phyloP scores from a whole-genome alignment of 2,888 invertebrate genomes.

The Perithous albicinctus region DNA sequence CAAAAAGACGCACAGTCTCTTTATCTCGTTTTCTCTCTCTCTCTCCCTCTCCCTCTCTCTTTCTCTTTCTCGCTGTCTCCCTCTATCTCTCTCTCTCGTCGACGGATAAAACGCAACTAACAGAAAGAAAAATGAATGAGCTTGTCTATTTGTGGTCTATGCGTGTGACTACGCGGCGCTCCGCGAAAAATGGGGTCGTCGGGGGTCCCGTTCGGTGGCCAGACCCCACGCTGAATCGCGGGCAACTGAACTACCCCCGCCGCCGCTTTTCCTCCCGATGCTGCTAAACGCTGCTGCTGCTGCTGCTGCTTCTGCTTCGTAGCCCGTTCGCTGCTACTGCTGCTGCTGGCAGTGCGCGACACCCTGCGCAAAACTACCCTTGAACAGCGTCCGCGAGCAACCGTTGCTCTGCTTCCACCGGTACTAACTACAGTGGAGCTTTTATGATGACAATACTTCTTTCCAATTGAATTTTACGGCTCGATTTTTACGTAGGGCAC shows the following conservation, averaged over 20 bases:
- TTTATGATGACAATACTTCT: background rate
- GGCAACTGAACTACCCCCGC: conserved; percentile 79
- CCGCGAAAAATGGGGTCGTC: conserved; percentile 55
- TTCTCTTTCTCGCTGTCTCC: too few relatives aligned
- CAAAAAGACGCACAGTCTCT: conserved; percentile 21
- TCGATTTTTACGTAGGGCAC: background rate
- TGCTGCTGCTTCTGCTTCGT: conserved; percentile 67
- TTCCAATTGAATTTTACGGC: background rate
- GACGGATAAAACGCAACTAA: conserved; percentile 4
- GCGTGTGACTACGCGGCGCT: conserved; percentile 58
- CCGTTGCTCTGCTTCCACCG: conserved; percentile 44
- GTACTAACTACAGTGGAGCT: conserved; percentile 8
- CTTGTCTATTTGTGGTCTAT: conserved; percentile 29
- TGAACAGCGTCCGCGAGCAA: conserved; percentile 63
- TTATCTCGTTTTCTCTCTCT: background rate
- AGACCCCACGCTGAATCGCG: conserved; percentile 82
- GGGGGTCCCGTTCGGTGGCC: conserved; percentile 72
- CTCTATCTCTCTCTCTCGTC: background rate
- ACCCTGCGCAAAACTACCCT: conserved; percentile 81
- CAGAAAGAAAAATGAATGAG: conserved; percentile 15
- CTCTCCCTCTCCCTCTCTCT: background rate
- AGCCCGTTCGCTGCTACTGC: conserved; percentile 69
- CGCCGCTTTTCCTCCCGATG: conserved; percentile 73
- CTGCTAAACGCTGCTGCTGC: conserved; percentile 66
- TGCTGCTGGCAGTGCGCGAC: conserved; percentile 79